A percentile compares a stretch with the other conserved stretches of the same genome.
Conservation (phyloP, 2,888 invertebrate genomes). For the Eristalis intricaria region DNA sequence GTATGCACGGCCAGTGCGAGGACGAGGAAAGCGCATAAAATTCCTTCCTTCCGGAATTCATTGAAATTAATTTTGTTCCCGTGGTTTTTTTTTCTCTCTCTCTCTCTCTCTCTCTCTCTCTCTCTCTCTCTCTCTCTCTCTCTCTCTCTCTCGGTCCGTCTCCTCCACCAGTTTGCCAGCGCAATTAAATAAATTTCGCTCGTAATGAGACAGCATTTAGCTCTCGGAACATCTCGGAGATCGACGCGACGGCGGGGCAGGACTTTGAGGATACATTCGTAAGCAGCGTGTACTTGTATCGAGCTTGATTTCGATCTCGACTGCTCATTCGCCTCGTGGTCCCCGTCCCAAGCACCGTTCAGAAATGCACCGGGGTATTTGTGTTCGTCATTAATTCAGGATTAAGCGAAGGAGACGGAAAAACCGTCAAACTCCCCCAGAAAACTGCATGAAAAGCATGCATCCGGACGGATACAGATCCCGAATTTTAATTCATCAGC, state of each 20-base stretch:
- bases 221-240: too few species aligned
- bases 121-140: not conserved
- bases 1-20: not conserved
- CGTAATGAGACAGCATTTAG: conserved; percentile 32
- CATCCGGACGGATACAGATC: not conserved
- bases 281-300: too few species aligned
- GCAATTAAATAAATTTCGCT: conserved; percentile 30
- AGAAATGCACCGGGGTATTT: not conserved
- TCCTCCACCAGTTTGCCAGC: not conserved
- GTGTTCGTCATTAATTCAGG: not conserved
- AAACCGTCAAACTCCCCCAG: not conserved
- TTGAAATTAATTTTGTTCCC: conserved; percentile 34
- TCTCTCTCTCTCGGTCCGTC: not conserved
- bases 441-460: not conserved
- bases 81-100: not conserved
- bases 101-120: too few species aligned
- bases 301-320: too few species aligned
- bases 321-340: not conserved
- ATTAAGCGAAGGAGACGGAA: not conserved
- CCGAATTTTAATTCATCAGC: too few species aligned
- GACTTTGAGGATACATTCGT: not conserved
- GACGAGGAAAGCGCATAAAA: not conserved
- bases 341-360: not conserved
- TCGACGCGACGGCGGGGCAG: too few species aligned
- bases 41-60: conserved; percentile 13